Percentiles rank a stretch among this genome's conserved stretches.
These are phyloP conservation scores for Cyclophora albipunctata DNA, from an alignment of 2,888 invertebrate genomes.

Conservation along the genomic window DNA sequence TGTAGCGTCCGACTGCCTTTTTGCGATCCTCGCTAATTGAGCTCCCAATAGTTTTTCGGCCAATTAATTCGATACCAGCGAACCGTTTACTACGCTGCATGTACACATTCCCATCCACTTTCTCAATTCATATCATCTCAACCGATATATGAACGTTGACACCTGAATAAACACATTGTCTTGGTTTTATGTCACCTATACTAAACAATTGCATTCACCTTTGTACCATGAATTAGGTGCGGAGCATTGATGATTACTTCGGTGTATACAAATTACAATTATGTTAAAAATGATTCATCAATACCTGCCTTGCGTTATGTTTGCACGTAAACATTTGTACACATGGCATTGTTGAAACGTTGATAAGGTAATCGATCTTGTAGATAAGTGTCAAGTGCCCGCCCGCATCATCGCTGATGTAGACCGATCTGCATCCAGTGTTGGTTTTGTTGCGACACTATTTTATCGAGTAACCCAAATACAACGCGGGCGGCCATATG, in stretches of 20 bases:
- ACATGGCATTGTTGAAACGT: too few species aligned
- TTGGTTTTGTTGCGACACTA: conserved; percentile 38
- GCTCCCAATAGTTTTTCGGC: conserved; percentile 31
- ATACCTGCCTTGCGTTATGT: too few species aligned
- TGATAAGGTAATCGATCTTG: conserved; percentile 25
- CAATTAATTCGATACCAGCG: conserved; percentile 26
- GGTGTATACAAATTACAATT: too few species aligned
- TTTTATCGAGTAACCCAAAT: conserved; percentile 45
- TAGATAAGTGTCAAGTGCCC: conserved; percentile 31
- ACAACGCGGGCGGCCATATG: conserved; percentile 38
- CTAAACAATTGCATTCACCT: conserved; percentile 40
- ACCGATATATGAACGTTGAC: conserved; percentile 13
- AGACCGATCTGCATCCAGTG: conserved; percentile 39
- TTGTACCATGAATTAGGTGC: conserved; percentile 38
- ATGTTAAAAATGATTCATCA: too few species aligned
- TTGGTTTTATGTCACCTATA: conserved; percentile 33
- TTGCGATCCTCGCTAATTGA: conserved; percentile 33
- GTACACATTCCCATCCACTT: neutral
- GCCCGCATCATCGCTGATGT: conserved; percentile 46
- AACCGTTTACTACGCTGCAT: conserved; percentile 26
- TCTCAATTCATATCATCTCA: conserved; percentile 10
- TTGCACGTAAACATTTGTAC: too few species aligned
- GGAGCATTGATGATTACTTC: too few species aligned
- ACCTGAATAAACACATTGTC: conserved; percentile 24
- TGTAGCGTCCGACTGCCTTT: conserved; percentile 28